Evolutionary conservation across 2,113 vertebrate species (phyloP), one percentile per base, ranked within the genome.

Genomic region (Albula glossodonta): DNA sequence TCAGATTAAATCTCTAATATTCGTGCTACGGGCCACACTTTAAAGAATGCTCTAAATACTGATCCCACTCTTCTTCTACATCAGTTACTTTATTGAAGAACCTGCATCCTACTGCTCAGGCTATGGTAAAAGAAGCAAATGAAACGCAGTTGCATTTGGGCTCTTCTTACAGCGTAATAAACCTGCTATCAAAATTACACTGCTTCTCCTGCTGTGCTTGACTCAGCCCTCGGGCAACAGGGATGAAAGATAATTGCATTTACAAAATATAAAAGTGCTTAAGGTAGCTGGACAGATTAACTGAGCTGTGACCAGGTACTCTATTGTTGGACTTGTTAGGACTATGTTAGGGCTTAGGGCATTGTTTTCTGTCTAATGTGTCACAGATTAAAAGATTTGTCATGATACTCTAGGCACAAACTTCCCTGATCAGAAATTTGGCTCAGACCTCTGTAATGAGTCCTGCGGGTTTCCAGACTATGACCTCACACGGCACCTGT

Each of bases 211-310:
- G 17, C 22, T 70, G 19, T 51, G 50, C 79, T 51, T 49, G 31
- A 22, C 48, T 70, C n/a, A 19, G 19, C 79, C 56, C 49, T 80
- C 4, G 48, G 49, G 15, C 8, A 51, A 49, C 51, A 19, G 79
- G 51, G 17, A 80, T 51, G 49, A 80, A 51, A 80, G 49, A 48
- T 17, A 2, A 50, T 51, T 50, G 11, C 49, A 80, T 85, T 57
- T 63, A 6, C 78, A 80, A 63, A 85, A 85, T 10, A 83, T 49
- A 82, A 22, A 77, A 51, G n/a, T 19, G 51, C 77, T 80, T 63
- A 19, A 52, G 5, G 22, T 22, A 81, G 4, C 66, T 57, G 22
- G 25, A 19, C 13, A 22, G 52, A 6, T 80, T 80, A 15, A 51
- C 13, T 7, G 49, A 84, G 17, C 49, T 63, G 19, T 85, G 50